phyloP scores from a whole-genome alignment of 2,113 vertebrate genomes.

The Boulengeromyrus knoepffleri region DNA sequence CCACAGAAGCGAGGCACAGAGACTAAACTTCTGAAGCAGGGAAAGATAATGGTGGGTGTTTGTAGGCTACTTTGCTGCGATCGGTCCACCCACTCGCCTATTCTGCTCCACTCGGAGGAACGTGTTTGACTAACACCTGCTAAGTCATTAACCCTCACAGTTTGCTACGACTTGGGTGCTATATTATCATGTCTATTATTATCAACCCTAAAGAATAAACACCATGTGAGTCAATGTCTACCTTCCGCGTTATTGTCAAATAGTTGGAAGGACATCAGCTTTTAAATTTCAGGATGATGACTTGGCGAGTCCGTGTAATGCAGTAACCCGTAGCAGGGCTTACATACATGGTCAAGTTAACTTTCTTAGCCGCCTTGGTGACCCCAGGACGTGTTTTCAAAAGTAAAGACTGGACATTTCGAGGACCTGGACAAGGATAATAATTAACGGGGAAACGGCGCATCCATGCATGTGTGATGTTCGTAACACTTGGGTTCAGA shows the following conservation, averaged over 20 bases:
- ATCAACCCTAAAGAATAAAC: background rate
- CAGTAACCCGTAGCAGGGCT: background rate
- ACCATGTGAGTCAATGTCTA: background rate
- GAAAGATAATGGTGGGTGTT: slow-evolving; percentile 51
- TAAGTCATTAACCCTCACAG: slow-evolving; percentile 11
- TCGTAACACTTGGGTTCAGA: background rate
- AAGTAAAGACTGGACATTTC: background rate
- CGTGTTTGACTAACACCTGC: slow-evolving; percentile 12
- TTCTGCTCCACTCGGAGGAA: background rate
- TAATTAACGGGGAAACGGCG: background rate
- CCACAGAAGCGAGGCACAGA: slow-evolving; percentile 39
- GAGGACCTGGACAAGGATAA: background rate
- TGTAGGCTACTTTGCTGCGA: slow-evolving; percentile 42
- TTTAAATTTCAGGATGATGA: background rate
- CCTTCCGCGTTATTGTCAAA: background rate
- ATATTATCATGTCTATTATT: background rate
- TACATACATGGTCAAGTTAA: background rate
- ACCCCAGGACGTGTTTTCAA: background rate
- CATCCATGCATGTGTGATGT: background rate
- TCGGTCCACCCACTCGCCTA: slow-evolving; percentile 56
- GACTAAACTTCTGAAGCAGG: slow-evolving; percentile 55
- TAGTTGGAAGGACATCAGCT: background rate
- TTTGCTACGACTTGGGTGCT: background rate
- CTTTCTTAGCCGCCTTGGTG: background rate
- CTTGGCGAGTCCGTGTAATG: background rate